Base-by-base conservation (phyloP, 2,113 vertebrate genomes). In the Rutilus rutilus region DNA sequence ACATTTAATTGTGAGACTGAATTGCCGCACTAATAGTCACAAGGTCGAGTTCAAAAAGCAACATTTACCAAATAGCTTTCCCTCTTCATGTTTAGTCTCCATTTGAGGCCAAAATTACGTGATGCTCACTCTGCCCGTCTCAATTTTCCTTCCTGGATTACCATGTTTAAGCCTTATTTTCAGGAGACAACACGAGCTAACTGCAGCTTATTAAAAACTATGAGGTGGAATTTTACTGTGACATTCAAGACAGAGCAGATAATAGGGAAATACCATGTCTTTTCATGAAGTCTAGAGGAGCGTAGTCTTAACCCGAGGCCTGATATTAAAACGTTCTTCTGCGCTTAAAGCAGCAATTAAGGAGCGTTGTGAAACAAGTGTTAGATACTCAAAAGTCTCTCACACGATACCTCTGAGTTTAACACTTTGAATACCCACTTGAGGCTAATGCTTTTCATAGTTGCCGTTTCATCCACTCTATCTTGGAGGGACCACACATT, bases 321-420 rank as follows among this genome's bases (percentile, higher is more conserved):
- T 87, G 36, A 85, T 78, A 85, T 85, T 90, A 86, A 90, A 90
- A 74, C 52, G 45, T 77, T 82, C 71, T 87, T 85, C 80, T 90
- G 73, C 59, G 83, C 86, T 90, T 90, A 82, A 87, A 87, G 85
- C 88, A 84, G 89, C 87, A 92, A 92, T 93, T 93, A 91, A 86
- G 59, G 82, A 67, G 76, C 85, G 74, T 87, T 92, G 88, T 92
- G 90, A 92, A 91, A 88, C 88, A 89, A 89, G 88, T 88, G 87
- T 81, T 89, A 85, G 87, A 90, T 89, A 88, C 86, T 87, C 86
- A 85, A 92, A 87, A 91, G 75, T 82, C 67, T 87, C 90, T 90
- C 89, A 90, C 86, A 89, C 71, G 77, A 87, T 82, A 87, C 54
- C 76, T 85, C 62, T 21, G 77, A 81, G 83, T 69, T 89, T 78